These are phyloP conservation scores for Tryphoninae sp. DNA, from an alignment of 2,888 invertebrate species.

Conservation along the genomic window DNA sequence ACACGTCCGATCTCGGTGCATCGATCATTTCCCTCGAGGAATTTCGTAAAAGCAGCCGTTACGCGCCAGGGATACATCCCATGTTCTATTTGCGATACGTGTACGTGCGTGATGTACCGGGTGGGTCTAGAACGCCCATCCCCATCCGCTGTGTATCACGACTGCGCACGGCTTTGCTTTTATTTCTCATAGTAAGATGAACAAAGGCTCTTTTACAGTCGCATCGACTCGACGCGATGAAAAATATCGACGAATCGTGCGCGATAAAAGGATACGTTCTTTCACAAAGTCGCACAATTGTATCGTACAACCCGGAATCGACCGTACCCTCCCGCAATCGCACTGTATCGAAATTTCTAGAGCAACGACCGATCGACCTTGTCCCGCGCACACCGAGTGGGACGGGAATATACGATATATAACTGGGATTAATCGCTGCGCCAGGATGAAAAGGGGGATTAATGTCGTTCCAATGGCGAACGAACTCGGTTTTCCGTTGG, in stretches of 20 bases:
- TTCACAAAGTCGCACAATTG: conserved; percentile 4
- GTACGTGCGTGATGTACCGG: conserved; percentile 1
- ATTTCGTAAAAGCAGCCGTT: conserved; percentile 34
- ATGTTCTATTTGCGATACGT: background rate
- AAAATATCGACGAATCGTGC: conserved; percentile 46
- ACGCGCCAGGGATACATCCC: background rate
- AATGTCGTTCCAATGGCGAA: background rate
- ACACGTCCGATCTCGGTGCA: conserved; percentile 25
- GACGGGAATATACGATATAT: background rate
- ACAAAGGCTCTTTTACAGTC: conserved; percentile 37
- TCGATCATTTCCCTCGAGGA: conserved; percentile 54
- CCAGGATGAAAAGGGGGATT: conserved; percentile 19
- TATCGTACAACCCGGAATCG: conserved; percentile 38
- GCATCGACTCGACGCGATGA: conserved; percentile 24
- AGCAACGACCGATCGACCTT: conserved; percentile 43
- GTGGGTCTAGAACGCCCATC: background rate
- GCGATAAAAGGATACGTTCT: conserved; percentile 10
- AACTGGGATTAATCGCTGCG: conserved; percentile 31
- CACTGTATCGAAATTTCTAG: background rate
- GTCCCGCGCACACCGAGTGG: conserved; percentile 12
- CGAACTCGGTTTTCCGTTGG: no score
- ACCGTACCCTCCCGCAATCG: conserved; percentile 12
- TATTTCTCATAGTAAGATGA: conserved; percentile 27
- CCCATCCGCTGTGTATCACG: no score
- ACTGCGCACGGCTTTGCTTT: background rate